Evolutionary conservation across 1,140 invertebrate genomes (phyloP), one percentile per base, ranked within the genome.

Genomic region (Dinoponera quadriceps): DNA sequence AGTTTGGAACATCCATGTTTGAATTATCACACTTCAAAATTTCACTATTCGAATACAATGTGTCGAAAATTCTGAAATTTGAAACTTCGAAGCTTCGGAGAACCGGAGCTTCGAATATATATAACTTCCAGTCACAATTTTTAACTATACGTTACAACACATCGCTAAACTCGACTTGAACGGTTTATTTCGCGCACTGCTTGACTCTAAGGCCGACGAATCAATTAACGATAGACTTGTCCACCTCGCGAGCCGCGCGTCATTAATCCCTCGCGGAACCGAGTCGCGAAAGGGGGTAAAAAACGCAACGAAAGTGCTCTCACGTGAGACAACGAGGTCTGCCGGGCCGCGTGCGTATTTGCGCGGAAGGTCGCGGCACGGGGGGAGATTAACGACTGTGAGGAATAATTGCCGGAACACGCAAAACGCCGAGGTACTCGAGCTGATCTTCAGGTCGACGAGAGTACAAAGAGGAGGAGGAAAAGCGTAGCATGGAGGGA

Each of bases 341-440:
- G 82, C 78, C 84, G 75, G 72, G 85, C 89, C 73, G 83, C 84
- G 88, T 78, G 85, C 78, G 81, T 83, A 89, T 89, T 88, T 86
- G 83, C 80, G 72, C 68, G 44, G 57, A 60, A 22, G 48, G 63
- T 51, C 38, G 49, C 69, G 69, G 55, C 22, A 51, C 20, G 65
- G n/a, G 51, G 72, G 54, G 77, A 89, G 88, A 91, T 90, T 90
- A 90, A 91, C 84, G 89, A 88, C 72, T 85, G 60, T 88, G 82
- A 83, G 82, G 88, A 88, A 92, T 90, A 91, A 92, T 92, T 92
- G 88, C 90, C 90, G 84, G 88, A 90, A 87, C 88, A 91, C 87
- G 87, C 89, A 89, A 91, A 92, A 92, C 89, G 89, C 85, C 89
- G 87, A 89, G 85, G 82, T 88, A 89, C 90, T 92, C 88, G 88